A percentile compares a stretch with the other conserved stretches of the same genome.
phyloP scores from a whole-genome alignment of 2,113 vertebrate species.

The Copsychus sechellarum region DNA sequence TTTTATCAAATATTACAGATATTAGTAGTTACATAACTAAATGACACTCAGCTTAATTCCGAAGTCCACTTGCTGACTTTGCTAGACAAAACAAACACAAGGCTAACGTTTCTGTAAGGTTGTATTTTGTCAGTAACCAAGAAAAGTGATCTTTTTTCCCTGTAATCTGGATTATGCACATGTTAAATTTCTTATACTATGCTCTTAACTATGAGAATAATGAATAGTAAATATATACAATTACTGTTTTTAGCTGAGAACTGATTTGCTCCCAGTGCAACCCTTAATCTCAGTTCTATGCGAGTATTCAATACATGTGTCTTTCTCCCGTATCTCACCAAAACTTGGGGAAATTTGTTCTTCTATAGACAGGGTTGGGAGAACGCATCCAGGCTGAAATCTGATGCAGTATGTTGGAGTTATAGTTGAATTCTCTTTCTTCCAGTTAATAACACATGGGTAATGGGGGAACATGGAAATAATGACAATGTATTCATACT shows the following conservation, averaged over 20 bases:
- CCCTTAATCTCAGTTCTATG: neutral
- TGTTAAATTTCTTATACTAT: neutral
- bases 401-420: fast-evolving
- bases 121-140: neutral
- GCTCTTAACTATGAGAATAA: neutral
- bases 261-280: neutral
- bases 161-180: neutral
- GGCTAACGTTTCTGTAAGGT: neutral
- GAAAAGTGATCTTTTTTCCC: neutral
- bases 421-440: neutral
- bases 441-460: neutral
- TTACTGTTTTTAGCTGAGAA: neutral
- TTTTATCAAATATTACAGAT: neutral
- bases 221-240: neutral
- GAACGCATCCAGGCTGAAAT: fast-evolving
- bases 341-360: neutral
- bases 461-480: neutral
- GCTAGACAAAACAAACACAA: neutral
- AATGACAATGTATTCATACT: fast-evolving
- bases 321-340: neutral
- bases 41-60: neutral
- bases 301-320: fast-evolving
- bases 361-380: fast-evolving
- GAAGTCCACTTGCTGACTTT: conserved; percentile 27
- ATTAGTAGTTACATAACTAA: neutral